Base-by-base conservation (phyloP, 37 sponge, comb jelly and placozoan species). In the Theonella swinhoei region DNA sequence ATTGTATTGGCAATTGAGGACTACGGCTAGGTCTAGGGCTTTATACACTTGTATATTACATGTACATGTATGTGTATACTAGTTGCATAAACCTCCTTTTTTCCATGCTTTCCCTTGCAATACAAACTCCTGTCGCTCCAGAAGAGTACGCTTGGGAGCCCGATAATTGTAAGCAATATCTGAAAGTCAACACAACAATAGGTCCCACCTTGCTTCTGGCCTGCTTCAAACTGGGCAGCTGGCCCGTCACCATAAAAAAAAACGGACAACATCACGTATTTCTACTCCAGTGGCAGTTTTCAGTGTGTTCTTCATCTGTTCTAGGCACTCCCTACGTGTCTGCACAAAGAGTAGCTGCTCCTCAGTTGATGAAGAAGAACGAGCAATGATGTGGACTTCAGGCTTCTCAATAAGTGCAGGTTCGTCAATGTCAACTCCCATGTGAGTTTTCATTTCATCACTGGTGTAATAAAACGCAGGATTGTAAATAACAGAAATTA, bases 241-340 rank as follows among this genome's bases (percentile, higher is more conserved):
- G 80, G 80, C 29, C 80, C 80, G 33, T 78, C 79, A 65, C 79
- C 79, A 78, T 78, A 67, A 38, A 78, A 78, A n/a, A 47, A 47
- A 47, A 14, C 54, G 54, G 14, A 47, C 54, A 17, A 47, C 14
- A 14, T 47, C 54, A 7, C 11, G n/a, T n/a, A n/a, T n/a, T n/a
- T 65, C 62, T 36, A 34, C 37, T 11, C 78, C 78, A 78, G 35
- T 33, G 20, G 63, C 23, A 4, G 64, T 23, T 23, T 25, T 32
- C 22, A 76, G 61, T n/a, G n/a, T n/a, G n/a, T n/a, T n/a, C n/a
- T n/a, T n/a, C n/a, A n/a, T n/a, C n/a, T n/a, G n/a, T n/a, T n/a
- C n/a, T n/a, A n/a, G 37, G 36, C 65, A 35, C 78, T 76, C 33
- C 32, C 62, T 76, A 14, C 77, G 28, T 30, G 35, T 33, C 23